Base-by-base conservation (phyloP, 2,797 vertebrate species). In the Chelonia mydas region DNA sequence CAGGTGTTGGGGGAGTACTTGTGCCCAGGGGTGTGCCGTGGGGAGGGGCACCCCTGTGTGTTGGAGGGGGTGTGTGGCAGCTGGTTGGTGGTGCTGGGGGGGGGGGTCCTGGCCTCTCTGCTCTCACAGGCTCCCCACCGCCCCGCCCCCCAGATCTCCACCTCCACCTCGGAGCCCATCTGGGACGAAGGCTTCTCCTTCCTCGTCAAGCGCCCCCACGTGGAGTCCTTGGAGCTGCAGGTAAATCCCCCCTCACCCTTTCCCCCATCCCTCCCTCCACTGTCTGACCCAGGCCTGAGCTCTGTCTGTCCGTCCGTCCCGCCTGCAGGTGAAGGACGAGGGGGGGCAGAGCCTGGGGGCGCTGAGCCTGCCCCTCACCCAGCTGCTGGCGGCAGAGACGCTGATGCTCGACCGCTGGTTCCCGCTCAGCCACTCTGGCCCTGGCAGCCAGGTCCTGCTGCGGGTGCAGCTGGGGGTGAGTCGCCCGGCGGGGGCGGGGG, bases 111-210 rank as follows among this genome's bases (percentile, higher is more conserved):
- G 53, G 21, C 33, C 25, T 91, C 45, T 89, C 61, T 3, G 19
- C 1, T 0, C 31, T 45, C 23, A 28, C 4, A 0, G 12, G 3
- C 31, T 65, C 55, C 25, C 72, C 23, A 19, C 88, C 17, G 83
- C 27, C 86, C 53, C 41, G 41, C 59, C 93, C 33, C 21, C 72
- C 95, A 99, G 99, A 93, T 98, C 23, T 97, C 98, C 79, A 83
- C 98, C 90, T 98, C 98, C 0, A 98, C 98, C n/a, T 95, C 98
- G 5, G 98, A 98, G 28, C 99, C 99, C 5, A 86, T 98, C 72
- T 99, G 99, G 99, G 99, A 99, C 3, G 99, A 99, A 97, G 98
- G 97, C 3, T 99, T 99, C 97, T 97, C 98, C 86, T 99, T 99
- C 94, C 98, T 99, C 97, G 96, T 99, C 95, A 98, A 98, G 87